Conservation (phyloP, 2,888 invertebrate species). For the Protodeltote pygarga region DNA sequence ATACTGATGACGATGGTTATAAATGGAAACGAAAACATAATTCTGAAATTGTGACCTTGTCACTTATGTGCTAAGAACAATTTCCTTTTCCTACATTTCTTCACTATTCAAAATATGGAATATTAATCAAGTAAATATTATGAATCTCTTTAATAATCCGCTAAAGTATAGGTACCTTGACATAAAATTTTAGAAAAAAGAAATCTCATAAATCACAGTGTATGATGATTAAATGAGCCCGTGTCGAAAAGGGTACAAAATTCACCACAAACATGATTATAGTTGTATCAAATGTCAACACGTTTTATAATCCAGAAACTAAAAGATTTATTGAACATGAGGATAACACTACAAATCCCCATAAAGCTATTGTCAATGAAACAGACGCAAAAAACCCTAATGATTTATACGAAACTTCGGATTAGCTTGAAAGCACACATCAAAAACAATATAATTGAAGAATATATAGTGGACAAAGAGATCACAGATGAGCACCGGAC, state of each 20-base stretch:
- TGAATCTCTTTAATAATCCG: conserved; percentile 27
- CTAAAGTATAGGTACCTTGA: conserved; percentile 30
- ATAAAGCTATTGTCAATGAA: conserved; percentile 66
- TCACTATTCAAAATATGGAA: conserved; percentile 13
- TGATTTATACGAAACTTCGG: conserved; percentile 63
- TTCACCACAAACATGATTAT: conserved; percentile 13
- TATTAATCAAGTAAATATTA: conserved; percentile 37
- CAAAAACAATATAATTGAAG: conserved; percentile 65
- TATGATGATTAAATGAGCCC: conserved; percentile 18
- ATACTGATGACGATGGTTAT: conserved; percentile 63
- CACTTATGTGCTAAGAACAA: conserved; percentile 24
- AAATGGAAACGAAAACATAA: conserved; percentile 46
- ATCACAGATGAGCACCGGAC: conserved; percentile 79
- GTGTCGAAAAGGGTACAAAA: conserved; percentile 24
- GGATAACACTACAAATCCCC: conserved; percentile 53
- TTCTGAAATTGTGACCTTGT: conserved; percentile 49
- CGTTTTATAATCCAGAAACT: conserved; percentile 20
- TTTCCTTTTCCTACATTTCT: conserved; percentile 42
- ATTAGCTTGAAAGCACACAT: conserved; percentile 64
- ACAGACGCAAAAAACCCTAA: conserved; percentile 45
- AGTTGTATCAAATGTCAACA: conserved; percentile 30
- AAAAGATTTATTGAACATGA: conserved; percentile 23
- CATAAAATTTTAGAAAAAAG: conserved; percentile 13
- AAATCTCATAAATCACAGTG: conserved; percentile 23
- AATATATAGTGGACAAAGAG: conserved; percentile 73